Evolutionary conservation across 1,140 invertebrate species (phyloP), one percentile per base, ranked within the genome.

Genomic region (Bombus waltoni): DNA sequence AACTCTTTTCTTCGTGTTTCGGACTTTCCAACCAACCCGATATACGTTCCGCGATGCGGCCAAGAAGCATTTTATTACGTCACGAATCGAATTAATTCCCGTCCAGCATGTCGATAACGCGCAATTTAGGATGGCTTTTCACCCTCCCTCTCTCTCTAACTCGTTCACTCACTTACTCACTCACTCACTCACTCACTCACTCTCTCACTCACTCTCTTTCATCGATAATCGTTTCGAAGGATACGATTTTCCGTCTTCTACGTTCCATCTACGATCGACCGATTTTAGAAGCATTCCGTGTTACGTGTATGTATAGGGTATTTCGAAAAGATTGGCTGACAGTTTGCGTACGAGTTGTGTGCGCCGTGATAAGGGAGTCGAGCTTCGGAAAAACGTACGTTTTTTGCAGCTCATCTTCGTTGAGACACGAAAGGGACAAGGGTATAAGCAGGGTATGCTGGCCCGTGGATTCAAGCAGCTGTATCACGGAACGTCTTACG

Each of bases 1-100:
- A 80, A 77, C 84, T 87, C 81, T 91, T 88, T 85, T 81, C 84
- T 78, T 71, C 81, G 68, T 83, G 72, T 75, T 87, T 83, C 66
- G 85, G 83, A 80, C 83, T 87, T 87, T 85, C 76, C 32, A 87
- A 78, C 83, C 83, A 85, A 87, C 72, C 77, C 83, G 40, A 85
- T 85, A 76, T 87, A 85, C 47, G 70, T 47, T 78, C 66, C 82
- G 40, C 75, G 76, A 87, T 79, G 76, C 82, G 75, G 75, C 74
- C 82, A 73, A 84, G 82, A 79, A 86, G 72, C 80, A 74, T 86
- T 82, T 86, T 76, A 86, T 82, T 86, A 81, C 79, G 59, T 83
- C 73, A 72, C 62, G 80, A 82, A 82, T 86, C 80, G 71, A 86
- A 82, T 86, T 86, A 76, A 82, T 71, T 74, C 81, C 72, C 81